Conservation (phyloP, 1,140 invertebrate genomes). For the Eriocheir sinensis region DNA sequence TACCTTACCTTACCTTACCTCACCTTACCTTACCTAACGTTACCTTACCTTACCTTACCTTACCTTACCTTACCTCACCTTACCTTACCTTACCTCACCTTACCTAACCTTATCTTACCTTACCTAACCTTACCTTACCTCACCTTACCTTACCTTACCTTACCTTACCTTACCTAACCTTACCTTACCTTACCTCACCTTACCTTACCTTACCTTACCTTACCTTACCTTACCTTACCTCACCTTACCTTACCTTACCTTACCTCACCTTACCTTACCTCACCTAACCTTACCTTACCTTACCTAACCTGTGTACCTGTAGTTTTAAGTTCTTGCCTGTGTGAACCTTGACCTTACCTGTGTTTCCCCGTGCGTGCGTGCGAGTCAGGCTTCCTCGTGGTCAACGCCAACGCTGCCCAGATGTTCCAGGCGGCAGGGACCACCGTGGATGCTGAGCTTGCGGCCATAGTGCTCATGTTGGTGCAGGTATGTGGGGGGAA, state of each 20-base stretch:
- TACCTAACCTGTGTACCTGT: background rate
- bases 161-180: background rate
- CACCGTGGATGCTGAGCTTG: too few relatives aligned
- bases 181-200: background rate
- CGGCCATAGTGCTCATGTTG: too few relatives aligned
- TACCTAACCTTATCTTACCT: background rate
- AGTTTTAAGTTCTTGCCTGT: background rate
- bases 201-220: background rate
- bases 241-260: background rate
- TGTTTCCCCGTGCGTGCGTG: conserved; percentile 25
- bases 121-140: background rate
- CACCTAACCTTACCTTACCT: background rate
- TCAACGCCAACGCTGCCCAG: too few relatives aligned
- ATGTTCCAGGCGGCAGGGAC: too few relatives aligned
- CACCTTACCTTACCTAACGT: too few relatives aligned
- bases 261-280: background rate
- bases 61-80: too few relatives aligned
- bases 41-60: too few relatives aligned
- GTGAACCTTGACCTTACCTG: background rate
- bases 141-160: background rate
- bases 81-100: background rate
- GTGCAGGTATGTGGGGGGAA: too few relatives aligned
- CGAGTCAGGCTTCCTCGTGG: background rate
- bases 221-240: background rate
- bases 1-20: too few relatives aligned